A percentile compares a stretch with the other conserved stretches of the same genome.
Evolutionary conservation across 2,113 vertebrate genomes (phyloP).

Genomic region (Raphicerus campestris): DNA sequence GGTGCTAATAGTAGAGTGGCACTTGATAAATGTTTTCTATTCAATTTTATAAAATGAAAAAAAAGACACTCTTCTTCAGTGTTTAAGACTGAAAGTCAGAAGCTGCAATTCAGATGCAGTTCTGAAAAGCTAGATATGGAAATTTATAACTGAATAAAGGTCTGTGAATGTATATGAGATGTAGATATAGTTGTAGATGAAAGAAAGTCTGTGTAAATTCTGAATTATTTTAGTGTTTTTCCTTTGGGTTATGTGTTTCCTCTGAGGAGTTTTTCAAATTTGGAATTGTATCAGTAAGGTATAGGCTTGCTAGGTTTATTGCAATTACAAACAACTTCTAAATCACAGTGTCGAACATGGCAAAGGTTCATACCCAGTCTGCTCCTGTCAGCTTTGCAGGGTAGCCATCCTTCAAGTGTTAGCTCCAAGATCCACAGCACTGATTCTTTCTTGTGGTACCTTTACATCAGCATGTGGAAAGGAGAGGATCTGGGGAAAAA

Average conservation of each 20-base stretch:
- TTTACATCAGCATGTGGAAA: not conserved
- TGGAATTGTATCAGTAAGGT: not conserved
- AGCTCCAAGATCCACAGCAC: not conserved
- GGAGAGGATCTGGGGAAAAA: not conserved
- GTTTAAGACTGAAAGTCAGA: not conserved
- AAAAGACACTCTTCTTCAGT: not conserved
- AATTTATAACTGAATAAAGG: not conserved
- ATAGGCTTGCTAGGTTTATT: not conserved
- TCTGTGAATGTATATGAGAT: not conserved
- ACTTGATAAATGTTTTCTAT: not conserved
- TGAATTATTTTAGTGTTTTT: not conserved
- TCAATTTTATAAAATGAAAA: not conserved
- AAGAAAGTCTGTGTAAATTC: not conserved
- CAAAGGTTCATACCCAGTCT: not conserved
- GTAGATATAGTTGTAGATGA: not conserved
- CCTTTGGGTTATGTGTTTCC: not conserved
- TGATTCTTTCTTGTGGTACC: not conserved
- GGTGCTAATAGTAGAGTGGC: not conserved
- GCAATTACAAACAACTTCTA: not conserved
- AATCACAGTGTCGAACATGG: not conserved
- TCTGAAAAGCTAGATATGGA: not conserved
- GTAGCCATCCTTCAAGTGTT: not conserved
- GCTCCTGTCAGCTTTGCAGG: not conserved
- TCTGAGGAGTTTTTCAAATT: not conserved
- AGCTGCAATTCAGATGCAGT: not conserved